Conservation (phyloP, 2,888 invertebrate species). For the Cyrtodaria siliqua region DNA sequence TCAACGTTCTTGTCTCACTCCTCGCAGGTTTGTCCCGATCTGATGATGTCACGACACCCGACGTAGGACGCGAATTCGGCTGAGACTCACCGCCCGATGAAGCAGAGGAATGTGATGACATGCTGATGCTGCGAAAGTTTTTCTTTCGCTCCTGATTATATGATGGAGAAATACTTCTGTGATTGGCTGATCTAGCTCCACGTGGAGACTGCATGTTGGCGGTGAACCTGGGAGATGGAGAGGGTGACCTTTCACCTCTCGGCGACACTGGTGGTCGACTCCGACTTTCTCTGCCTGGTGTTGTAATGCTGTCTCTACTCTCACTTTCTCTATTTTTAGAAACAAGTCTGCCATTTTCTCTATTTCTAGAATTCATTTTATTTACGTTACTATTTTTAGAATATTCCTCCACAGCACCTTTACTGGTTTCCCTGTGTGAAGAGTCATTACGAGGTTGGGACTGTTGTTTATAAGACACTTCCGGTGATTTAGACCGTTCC, state of each 20-base stretch:
- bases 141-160: constrained; percentile 56
- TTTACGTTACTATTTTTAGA: constrained; percentile 10
- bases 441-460: background rate
- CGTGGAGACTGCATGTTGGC: constrained; percentile 29
- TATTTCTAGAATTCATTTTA: background rate
- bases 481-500: constrained; percentile 18
- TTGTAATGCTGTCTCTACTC: constrained; percentile 22
- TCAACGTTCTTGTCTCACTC: constrained; percentile 74
- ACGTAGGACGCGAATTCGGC: constrained; percentile 44
- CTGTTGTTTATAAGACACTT: constrained; percentile 6
- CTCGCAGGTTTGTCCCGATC: constrained; percentile 56
- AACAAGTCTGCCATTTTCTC: background rate
- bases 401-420: constrained; percentile 1
- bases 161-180: constrained; percentile 63
- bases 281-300: constrained; percentile 37
- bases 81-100: constrained; percentile 65
- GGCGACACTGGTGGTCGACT: constrained; percentile 51
- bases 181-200: constrained; percentile 35
- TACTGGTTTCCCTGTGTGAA: background rate
- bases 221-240: constrained; percentile 44
- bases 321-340: constrained; percentile 9
- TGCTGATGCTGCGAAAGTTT: constrained; percentile 72
- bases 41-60: constrained; percentile 37
- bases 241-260: constrained; percentile 51
- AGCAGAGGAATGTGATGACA: constrained; percentile 72